Conservation (phyloP, 2,888 invertebrate genomes). For the Leptopilina drosophilae region DNA sequence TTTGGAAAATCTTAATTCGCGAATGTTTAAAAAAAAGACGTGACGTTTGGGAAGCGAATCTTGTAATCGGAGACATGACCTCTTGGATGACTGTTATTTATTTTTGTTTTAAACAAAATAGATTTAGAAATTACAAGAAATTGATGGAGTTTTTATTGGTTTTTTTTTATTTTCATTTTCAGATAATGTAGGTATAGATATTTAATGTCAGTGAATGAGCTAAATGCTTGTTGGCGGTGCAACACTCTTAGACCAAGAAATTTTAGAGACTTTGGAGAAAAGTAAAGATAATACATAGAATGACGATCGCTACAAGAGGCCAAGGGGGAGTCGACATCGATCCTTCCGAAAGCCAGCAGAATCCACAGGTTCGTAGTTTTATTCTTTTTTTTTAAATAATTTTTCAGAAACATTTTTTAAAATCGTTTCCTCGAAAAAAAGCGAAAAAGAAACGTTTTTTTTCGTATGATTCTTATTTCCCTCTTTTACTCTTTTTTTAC, state of each 20-base stretch:
- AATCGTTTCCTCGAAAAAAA: no score
- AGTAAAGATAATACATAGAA: conserved; percentile 73
- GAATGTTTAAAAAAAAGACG: conserved; percentile 1
- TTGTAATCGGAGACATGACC: not conserved
- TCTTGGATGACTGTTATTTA: no score
- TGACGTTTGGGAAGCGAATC: not conserved
- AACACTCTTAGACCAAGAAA: conserved; percentile 68
- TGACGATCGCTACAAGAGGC: conserved; percentile 83
- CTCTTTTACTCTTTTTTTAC: no score
- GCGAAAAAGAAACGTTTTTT: no score
- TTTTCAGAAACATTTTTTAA: no score
- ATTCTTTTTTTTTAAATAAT: conserved; percentile 15
- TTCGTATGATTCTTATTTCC: no score
- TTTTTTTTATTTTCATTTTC: conserved; percentile 62
- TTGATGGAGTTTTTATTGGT: conserved; percentile 16
- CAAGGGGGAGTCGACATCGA: conserved; percentile 81
- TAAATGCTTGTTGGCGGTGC: conserved; percentile 73
- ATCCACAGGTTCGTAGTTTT: conserved; percentile 68
- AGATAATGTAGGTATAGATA: conserved; percentile 77
- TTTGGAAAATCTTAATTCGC: not conserved
- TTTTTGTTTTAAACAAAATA: conserved; percentile 28
- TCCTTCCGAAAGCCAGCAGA: conserved; percentile 78
- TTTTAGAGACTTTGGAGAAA: conserved; percentile 65
- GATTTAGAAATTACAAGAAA: not conserved
- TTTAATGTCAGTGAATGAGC: conserved; percentile 75